Evolutionary conservation across 2,797 vertebrate genomes (phyloP).

Genomic region (Thalassophryne amazonica): DNA sequence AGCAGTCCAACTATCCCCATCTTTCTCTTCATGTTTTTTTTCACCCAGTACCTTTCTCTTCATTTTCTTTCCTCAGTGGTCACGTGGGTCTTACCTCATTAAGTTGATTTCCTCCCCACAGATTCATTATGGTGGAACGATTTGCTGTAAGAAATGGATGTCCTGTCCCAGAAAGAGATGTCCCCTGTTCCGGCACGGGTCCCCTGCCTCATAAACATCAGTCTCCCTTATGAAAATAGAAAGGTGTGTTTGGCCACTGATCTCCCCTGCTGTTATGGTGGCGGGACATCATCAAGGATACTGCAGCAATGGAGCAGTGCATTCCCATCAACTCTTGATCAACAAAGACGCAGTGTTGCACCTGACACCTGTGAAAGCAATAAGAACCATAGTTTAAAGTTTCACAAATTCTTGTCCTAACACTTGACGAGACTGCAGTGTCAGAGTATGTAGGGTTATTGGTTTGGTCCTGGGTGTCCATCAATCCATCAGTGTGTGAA

Average conservation of each 20-base stretch:
- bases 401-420: no score
- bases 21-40: constrained; percentile 17
- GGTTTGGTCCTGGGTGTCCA: no score
- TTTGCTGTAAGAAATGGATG: constrained; percentile 67
- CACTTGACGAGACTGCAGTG: no score
- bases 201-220: constrained; percentile 67
- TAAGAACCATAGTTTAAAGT: no score
- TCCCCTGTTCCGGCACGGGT: constrained; percentile 54
- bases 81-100: constrained; percentile 66
- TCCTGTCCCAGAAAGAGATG: constrained; percentile 70
- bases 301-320: background rate
- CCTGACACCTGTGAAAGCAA: background rate
- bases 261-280: constrained; percentile 1
- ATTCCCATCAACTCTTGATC: background rate
- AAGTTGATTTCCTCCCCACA: constrained; percentile 63
- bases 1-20: constrained; percentile 29
- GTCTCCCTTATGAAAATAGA: constrained; percentile 49
- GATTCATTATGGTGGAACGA: constrained; percentile 63
- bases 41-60: constrained; percentile 10
- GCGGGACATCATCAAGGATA: constrained; percentile 50
- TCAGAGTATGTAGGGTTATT: no score
- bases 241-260: constrained; percentile 36
- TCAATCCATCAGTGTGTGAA: no score
- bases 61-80: constrained; percentile 33
- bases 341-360: background rate